A percentile compares a stretch with the other conserved stretches of the same genome.
phyloP scores from a whole-genome alignment of 2,797 vertebrate species.

The Gymnothorax reevesii region DNA sequence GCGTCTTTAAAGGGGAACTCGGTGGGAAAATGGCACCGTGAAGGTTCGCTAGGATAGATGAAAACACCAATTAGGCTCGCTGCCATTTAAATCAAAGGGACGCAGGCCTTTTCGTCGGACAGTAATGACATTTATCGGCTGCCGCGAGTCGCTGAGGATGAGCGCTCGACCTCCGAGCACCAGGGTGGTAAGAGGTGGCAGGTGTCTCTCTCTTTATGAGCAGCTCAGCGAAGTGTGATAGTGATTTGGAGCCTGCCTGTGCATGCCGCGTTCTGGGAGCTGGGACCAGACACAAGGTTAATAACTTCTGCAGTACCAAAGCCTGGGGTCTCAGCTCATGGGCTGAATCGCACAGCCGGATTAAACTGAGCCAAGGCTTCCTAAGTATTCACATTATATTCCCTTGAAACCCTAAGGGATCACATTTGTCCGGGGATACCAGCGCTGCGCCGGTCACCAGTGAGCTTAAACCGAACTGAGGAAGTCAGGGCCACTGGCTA shows the following conservation, averaged over 20 bases:
- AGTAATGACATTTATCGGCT: neutral
- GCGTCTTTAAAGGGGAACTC: neutral
- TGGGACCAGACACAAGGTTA: neutral
- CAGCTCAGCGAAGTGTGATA: neutral
- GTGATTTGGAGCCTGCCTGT: neutral
- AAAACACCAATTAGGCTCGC: neutral
- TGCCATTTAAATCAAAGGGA: slow-evolving; percentile 15
- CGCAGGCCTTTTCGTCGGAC: neutral
- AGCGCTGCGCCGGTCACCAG: neutral
- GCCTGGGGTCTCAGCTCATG: neutral
- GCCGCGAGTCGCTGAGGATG: neutral
- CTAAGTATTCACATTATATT: neutral
- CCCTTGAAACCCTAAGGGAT: neutral
- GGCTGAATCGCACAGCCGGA: neutral
- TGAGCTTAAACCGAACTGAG: neutral
- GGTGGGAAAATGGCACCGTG: slow-evolving; percentile 10
- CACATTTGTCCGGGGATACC: neutral
- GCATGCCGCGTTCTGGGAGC: neutral
- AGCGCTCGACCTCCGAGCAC: neutral
- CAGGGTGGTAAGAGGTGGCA: neutral
- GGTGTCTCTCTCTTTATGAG: neutral
- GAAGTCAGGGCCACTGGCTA: neutral
- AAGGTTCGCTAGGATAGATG: neutral
- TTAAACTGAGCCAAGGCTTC: neutral
- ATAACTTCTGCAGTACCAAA: neutral